phyloP scores from a whole-genome alignment of 2,113 vertebrate species.

The Spilogale gracilis region DNA sequence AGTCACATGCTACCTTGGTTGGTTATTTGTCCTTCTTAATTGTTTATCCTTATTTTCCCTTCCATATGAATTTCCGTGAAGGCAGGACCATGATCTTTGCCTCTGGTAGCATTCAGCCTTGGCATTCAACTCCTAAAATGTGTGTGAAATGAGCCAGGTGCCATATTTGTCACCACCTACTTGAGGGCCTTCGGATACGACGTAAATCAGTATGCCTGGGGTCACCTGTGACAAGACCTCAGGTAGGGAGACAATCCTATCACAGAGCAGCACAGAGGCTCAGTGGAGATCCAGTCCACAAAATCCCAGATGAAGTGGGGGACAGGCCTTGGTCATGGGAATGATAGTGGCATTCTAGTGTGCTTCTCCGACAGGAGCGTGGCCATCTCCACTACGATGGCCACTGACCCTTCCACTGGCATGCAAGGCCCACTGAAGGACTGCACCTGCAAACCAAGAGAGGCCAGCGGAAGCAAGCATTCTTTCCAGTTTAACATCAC shows the following conservation, averaged over 20 bases:
- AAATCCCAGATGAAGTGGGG: no score
- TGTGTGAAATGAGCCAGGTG: not conserved
- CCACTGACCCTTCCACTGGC: slow-evolving; percentile 80
- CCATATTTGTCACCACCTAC: not conserved
- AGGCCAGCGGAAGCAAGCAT: slow-evolving; percentile 74
- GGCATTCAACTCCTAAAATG: not conserved
- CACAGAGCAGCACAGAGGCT: not conserved
- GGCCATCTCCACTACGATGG: slow-evolving; percentile 77
- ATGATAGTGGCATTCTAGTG: slow-evolving; percentile 56
- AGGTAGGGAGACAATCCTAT: not conserved
- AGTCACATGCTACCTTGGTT: not conserved
- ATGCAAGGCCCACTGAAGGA: slow-evolving; percentile 83
- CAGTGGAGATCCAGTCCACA: not conserved
- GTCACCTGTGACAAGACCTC: not conserved
- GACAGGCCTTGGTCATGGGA: not conserved
- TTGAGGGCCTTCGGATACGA: not conserved
- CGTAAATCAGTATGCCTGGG: no score
- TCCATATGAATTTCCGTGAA: not conserved
- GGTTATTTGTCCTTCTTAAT: not conserved
- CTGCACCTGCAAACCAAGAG: slow-evolving; percentile 79
- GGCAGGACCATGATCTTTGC: not conserved
- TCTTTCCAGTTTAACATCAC: slow-evolving; percentile 84
- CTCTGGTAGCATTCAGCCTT: not conserved
- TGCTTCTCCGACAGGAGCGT: slow-evolving; percentile 82
- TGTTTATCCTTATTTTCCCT: not conserved